Evolutionary conservation across 2,888 invertebrate species (phyloP).

Genomic region (Harpalus rubripes): DNA sequence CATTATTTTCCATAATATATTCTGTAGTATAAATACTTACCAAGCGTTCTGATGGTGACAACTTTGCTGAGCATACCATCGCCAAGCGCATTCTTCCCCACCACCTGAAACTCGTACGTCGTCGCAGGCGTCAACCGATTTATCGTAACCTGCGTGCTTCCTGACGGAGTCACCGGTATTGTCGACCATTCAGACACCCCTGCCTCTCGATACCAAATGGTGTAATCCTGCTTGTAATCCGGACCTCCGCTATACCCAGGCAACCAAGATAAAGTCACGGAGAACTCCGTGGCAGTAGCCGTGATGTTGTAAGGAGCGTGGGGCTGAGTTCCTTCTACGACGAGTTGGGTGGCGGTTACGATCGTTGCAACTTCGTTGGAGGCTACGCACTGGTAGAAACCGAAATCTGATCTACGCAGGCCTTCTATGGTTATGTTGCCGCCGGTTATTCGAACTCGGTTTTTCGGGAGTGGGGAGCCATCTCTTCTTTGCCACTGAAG

Average conservation of each 20-base stretch:
- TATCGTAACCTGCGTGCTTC: conserved; percentile 93
- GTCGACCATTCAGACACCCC: conserved; percentile 95
- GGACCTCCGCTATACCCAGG: conserved; percentile 97
- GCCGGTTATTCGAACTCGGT: conserved; percentile 87
- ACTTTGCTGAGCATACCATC: conserved; percentile 98
- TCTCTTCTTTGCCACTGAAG: conserved; percentile 95
- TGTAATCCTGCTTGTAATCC: conserved; percentile 96
- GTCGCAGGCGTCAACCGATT: conserved; percentile 94
- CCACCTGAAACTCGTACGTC: conserved; percentile 96
- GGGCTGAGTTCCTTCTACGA: conserved; percentile 96
- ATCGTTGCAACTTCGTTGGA: conserved; percentile 98
- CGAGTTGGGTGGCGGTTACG: conserved; percentile 92
- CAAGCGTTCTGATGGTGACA: conserved; percentile 92
- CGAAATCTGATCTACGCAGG: conserved; percentile 93
- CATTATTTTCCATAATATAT: background rate
- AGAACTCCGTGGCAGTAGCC: conserved; percentile 92
- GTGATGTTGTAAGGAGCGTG: conserved; percentile 98
- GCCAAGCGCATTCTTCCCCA: conserved; percentile 95
- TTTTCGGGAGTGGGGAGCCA: conserved; percentile 89
- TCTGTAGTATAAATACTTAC: conserved; percentile 79
- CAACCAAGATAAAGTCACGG: conserved; percentile 94
- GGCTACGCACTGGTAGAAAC: conserved; percentile 97
- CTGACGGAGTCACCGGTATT: conserved; percentile 94
- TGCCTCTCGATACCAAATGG: conserved; percentile 95
- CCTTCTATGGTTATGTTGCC: conserved; percentile 96